Evolutionary conservation across 2,888 invertebrate species (phyloP), one percentile per base, ranked within the genome.

Genomic region (Helleia helle): DNA sequence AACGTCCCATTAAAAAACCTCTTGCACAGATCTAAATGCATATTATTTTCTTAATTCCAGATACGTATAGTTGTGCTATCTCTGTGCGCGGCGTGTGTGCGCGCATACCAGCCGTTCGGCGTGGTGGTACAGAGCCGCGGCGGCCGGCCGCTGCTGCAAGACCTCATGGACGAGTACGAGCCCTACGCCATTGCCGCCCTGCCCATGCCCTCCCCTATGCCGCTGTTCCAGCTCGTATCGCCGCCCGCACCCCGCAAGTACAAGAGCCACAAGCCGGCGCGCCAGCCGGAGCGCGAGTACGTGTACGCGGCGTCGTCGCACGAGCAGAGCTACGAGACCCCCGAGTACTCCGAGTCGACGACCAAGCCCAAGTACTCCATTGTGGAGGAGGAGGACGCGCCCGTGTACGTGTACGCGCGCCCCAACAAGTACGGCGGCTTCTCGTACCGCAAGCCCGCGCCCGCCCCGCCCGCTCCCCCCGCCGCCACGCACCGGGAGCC

Each of bases 201-300:
- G 40, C 76, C 80, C 12, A 61, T 79, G 44, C 72, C 71, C 56
- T 73, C 79, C 56, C 73, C 79, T 12, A 38, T 79, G 50, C 75
- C 72, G 4, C 60, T 76, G 40, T 50, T 76, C 36, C 73, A 64
- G 42, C 52, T 76, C 39, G 49, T 76, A 38, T 59, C 67, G 2
- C 54, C 61, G 7, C 47, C 63, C 18, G 43, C 45, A 2, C 26
- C 11, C n/a, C 4, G 9, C 3, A 18, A 22, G 8, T 5, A 22
- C 3, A 22, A 22, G 6, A 8, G 7, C 4, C 5, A 15, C 11
- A 29, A 25, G 36, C 31, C 56, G 8, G 3, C 36, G 18, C 4
- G 26, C 25, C 40, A 37, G 22, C 40, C 30, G 9, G 39, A 24
- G 1, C 18, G 22, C 5, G 22, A 40, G 11, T 31, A 30, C 9